Conservation (phyloP, 2,797 vertebrate genomes). For the Xenopus petersii region DNA sequence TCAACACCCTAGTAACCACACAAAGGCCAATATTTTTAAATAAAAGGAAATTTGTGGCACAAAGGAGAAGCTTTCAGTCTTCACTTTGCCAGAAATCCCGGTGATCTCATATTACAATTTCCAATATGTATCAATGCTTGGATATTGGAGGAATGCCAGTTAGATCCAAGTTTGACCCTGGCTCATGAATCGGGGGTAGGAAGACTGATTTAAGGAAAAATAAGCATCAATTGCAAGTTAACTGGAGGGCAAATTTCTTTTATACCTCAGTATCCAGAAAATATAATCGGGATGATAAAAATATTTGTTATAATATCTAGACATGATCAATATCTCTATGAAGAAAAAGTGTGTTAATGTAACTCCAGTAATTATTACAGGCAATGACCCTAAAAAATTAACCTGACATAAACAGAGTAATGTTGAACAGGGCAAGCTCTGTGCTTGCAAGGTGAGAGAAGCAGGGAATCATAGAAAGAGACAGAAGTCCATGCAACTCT, state of each 20-base stretch:
- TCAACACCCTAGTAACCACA: too few relatives aligned
- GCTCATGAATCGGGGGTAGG: not conserved
- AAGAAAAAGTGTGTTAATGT: not conserved
- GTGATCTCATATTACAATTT: not conserved
- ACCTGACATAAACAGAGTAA: not conserved
- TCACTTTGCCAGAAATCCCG: too few relatives aligned
- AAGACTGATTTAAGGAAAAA: not conserved
- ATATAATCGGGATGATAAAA: slow-evolving; percentile 12
- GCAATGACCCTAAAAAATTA: not conserved
- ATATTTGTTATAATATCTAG: not conserved
- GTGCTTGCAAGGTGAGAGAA: slow-evolving; percentile 15
- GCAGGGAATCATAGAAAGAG: slow-evolving; percentile 2
- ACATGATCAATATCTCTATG: not conserved
- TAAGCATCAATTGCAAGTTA: not conserved
- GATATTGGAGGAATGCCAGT: not conserved
- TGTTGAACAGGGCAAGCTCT: not conserved
- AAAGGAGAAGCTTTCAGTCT: too few relatives aligned
- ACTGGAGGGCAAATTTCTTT: slow-evolving; percentile 4
- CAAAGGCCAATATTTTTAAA: too few relatives aligned
- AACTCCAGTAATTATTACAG: slow-evolving; percentile 13
- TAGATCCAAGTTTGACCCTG: not conserved
- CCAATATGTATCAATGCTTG: not conserved
- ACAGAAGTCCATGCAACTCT: slow-evolving; percentile 10
- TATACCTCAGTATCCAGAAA: not conserved
- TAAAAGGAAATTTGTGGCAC: too few relatives aligned